Conservation (phyloP, 35 echinoderm and acorn worm species). For the Chiridota heheva region DNA sequence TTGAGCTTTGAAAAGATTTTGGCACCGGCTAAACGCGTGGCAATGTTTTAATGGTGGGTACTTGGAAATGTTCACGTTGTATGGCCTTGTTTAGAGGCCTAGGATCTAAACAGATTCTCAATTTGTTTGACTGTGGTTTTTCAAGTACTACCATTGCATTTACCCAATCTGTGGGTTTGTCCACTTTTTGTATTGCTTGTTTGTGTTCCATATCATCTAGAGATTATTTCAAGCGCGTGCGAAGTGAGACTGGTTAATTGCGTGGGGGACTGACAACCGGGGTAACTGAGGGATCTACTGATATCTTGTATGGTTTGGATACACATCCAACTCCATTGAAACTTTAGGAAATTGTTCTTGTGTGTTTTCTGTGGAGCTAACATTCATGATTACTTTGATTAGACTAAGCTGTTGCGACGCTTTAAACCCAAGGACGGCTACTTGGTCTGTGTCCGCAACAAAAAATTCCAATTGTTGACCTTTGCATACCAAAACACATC, state of each 20-base stretch:
- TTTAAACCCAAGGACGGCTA: neutral
- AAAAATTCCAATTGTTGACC: neutral
- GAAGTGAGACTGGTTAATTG: too few species aligned
- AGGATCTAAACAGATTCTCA: slow-evolving; percentile 58
- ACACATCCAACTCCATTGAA: slow-evolving; percentile 29
- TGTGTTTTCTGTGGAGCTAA: neutral
- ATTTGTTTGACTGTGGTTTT: slow-evolving; percentile 11
- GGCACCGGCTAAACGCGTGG: slow-evolving; percentile 37
- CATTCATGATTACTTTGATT: slow-evolving; percentile 16
- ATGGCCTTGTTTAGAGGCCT: slow-evolving; percentile 48
- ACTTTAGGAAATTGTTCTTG: neutral
- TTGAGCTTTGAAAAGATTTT: slow-evolving; percentile 60
- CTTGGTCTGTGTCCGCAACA: slow-evolving; percentile 15
- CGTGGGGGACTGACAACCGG: slow-evolving; percentile 24
- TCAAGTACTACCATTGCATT: too few species aligned
- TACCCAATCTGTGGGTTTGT: too few species aligned
- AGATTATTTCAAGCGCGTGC: too few species aligned
- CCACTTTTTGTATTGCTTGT: too few species aligned
- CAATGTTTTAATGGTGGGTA: slow-evolving; percentile 50
- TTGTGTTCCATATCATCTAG: too few species aligned
- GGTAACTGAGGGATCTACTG: slow-evolving; percentile 5
- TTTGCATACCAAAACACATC: slow-evolving; percentile 14
- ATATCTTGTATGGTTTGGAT: slow-evolving; percentile 9
- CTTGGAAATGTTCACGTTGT: slow-evolving; percentile 41
- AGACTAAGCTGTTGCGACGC: neutral